Evolutionary conservation across 2,113 vertebrate genomes (phyloP).

Genomic region (Nibea albiflora): DNA sequence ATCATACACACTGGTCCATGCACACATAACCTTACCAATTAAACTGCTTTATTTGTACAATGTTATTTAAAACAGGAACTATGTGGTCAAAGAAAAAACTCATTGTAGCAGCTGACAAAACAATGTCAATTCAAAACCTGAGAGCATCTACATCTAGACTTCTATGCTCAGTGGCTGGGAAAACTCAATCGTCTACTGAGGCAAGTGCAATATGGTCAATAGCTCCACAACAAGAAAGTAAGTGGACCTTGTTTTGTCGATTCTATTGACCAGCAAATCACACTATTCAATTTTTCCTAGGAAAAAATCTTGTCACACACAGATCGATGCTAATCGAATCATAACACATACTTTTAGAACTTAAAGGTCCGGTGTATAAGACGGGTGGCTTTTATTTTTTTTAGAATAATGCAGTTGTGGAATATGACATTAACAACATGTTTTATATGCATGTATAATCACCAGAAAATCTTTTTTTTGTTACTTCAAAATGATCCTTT

Average conservation of each 20-base stretch:
- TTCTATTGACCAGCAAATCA: background rate
- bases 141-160: background rate
- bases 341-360: too few species aligned
- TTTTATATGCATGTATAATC: too few species aligned
- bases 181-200: background rate
- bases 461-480: too few species aligned
- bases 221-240: too few species aligned
- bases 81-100: background rate
- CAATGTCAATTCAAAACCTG: background rate
- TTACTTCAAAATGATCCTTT: too few species aligned
- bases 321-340: too few species aligned
- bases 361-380: too few species aligned
- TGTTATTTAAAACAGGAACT: background rate
- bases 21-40: background rate
- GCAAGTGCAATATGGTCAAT: background rate
- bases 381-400: too few species aligned
- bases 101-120: background rate
- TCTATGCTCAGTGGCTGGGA: background rate
- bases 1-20: background rate
- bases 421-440: too few species aligned
- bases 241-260: background rate
- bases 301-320: background rate
- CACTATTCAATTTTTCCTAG: background rate
- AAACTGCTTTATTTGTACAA: too few species aligned
- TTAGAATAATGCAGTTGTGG: too few species aligned